phyloP scores from a whole-genome alignment of 2,113 vertebrate genomes.

The Macquaria ambigua region DNA sequence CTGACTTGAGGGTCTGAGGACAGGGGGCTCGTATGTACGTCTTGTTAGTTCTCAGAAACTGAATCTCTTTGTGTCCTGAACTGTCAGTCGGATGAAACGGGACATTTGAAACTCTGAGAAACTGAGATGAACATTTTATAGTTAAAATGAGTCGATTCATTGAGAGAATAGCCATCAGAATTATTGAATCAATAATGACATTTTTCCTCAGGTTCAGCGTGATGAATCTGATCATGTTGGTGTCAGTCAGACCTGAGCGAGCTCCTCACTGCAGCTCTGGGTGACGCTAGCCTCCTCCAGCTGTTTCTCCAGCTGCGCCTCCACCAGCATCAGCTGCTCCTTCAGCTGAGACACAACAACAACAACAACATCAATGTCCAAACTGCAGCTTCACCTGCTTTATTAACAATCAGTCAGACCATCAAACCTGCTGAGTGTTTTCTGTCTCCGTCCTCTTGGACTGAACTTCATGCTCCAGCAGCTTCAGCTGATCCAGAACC shows the following conservation, averaged over 20 bases:
- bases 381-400: neutral
- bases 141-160: no score
- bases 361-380: neutral
- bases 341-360: conserved; percentile 23
- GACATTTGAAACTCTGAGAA: no score
- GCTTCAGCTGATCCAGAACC: conserved; percentile 30
- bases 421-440: neutral
- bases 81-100: no score
- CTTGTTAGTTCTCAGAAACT: no score
- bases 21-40: no score
- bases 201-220: no score
- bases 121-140: no score
- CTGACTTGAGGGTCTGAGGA: no score
- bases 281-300: conserved; percentile 21
- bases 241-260: conserved; percentile 17
- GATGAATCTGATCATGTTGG: no score
- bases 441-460: neutral
- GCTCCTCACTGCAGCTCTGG: conserved; percentile 27
- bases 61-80: no score
- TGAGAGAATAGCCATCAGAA: no score
- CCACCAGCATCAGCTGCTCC: conserved; percentile 42
- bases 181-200: no score
- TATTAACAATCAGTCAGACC: neutral
- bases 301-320: conserved; percentile 47
- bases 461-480: neutral